Evolutionary conservation across 2,113 vertebrate species (phyloP), one percentile per base, ranked within the genome.

Genomic region (Stomatorhinus ivindoensis): DNA sequence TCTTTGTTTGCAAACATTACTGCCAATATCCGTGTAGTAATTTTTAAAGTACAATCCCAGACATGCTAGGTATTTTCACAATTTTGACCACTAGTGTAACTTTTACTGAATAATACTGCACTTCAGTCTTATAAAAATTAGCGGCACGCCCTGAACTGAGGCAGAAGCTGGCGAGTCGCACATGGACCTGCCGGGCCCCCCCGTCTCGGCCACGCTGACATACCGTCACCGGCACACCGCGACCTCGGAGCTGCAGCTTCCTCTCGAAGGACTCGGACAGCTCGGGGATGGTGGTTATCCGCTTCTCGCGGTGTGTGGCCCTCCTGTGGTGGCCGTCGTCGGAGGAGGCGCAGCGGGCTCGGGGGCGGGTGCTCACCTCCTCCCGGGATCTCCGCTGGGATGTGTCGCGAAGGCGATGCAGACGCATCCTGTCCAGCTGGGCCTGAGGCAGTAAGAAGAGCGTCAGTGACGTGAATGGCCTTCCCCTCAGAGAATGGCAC

Each of bases 191-290:
- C 17, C 8, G 6, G 6, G 58, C 53, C 3, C 15, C 19, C 17
- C n/a, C 3, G n/a, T 9, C 21, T 46, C 7, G 2, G 19, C 55
- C 39, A 53, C 27, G 11, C 0, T 4, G 90, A 95, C 95, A 35
- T 95, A 97, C 97, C 96, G 96, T 89, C 53, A 97, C 97, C 94
- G 96, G 92, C 6, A 96, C 96, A 17, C 95, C 95, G 83, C 95
- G 96, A 90, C 94, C 96, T 93, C 96, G 95, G 90, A 98, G 96
- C 89, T 90, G 93, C 58, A 95, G 87, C 84, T 95, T 94, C 90
- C 92, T 96, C 89, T 96, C 96, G 69, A 94, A 95, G 1, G 94
- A 93, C 89, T 94, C 93, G 0, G 91, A 92, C 88, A 94, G 93
- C 93, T 97, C 96, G 1, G 95, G 96, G 88, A 96, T 94, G 15